Percentiles rank a stretch among this genome's conserved stretches.
These are phyloP conservation scores for Gambusia affinis DNA, from an alignment of 2,113 vertebrate species.

Conservation along the genomic window DNA sequence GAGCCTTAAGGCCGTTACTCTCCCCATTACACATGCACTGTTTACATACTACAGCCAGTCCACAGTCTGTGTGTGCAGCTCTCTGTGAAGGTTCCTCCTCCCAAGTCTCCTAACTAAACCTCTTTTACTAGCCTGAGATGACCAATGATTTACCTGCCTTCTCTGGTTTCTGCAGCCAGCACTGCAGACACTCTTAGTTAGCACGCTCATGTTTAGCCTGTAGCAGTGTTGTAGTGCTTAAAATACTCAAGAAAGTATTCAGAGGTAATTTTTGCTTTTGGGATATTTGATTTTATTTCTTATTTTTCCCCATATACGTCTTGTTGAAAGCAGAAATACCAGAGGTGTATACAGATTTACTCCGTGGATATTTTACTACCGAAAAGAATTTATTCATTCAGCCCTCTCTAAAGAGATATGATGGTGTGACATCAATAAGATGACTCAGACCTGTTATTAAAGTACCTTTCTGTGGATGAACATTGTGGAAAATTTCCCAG, in stretches of 20 bases:
- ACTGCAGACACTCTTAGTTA: constrained; percentile 34
- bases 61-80: constrained; percentile 60
- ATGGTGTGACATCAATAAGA: constrained; percentile 82
- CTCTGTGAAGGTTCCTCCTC: constrained; percentile 89
- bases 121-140: constrained; percentile 94
- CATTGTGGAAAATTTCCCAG: constrained; percentile 17
- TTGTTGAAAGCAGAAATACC: background rate
- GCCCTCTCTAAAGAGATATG: background rate
- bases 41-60: constrained; percentile 70
- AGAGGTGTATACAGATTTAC: background rate
- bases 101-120: constrained; percentile 89
- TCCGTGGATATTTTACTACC: background rate
- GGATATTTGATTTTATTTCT: background rate
- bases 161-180: constrained; percentile 62
- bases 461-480: constrained; percentile 29
- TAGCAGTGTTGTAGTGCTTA: background rate
- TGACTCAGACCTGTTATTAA: constrained; percentile 86
- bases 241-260: background rate
- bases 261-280: background rate
- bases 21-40: constrained; percentile 60
- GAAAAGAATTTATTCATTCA: background rate
- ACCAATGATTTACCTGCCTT: constrained; percentile 97
- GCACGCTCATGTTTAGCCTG: background rate
- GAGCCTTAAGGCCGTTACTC: constrained; percentile 66
- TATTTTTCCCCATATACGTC: background rate